A percentile compares a stretch with the other conserved stretches of the same genome.
Conservation (phyloP, 2,113 vertebrate species). For the Bubo scandiacus region DNA sequence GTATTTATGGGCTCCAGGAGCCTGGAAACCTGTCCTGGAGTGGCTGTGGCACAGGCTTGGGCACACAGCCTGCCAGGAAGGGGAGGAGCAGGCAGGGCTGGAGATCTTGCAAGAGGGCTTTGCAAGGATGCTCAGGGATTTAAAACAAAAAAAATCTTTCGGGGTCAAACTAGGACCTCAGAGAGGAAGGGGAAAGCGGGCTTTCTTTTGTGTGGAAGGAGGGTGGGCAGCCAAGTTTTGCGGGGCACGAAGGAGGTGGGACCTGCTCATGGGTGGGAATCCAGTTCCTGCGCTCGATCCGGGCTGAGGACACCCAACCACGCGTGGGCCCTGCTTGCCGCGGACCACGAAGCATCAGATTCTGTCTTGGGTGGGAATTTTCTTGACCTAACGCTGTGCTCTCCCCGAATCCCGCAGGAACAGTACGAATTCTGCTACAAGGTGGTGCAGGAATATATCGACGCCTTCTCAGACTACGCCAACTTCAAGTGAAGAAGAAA, state of each 20-base stretch:
- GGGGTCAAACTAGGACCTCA: neutral
- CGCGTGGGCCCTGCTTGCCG: fast-evolving
- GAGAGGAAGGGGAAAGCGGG: neutral
- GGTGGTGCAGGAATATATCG: conserved; percentile 99
- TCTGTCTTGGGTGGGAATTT: fast-evolving
- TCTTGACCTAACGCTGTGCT: fast-evolving
- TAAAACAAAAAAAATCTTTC: fast-evolving
- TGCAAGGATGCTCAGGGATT: neutral
- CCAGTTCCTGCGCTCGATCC: fast-evolving
- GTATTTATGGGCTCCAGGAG: neutral
- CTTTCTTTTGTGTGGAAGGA: neutral
- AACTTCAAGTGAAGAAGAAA: conserved; percentile 89
- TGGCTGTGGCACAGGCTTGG: neutral
- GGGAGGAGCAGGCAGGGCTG: neutral
- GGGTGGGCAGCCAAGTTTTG: neutral
- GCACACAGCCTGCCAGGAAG: too few species aligned
- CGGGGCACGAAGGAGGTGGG: neutral
- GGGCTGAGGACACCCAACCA: neutral
- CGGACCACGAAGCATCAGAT: fast-evolving
- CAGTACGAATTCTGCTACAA: conserved; percentile 99
- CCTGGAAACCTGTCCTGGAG: neutral
- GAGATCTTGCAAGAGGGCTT: neutral
- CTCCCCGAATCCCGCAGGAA: conserved; percentile 75
- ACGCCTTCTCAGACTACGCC: conserved; percentile 99
- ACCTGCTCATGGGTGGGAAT: neutral